Evolutionary conservation across 1,140 invertebrate genomes (phyloP), one percentile per base, ranked within the genome.

Genomic region (Penaeus chinensis): DNA sequence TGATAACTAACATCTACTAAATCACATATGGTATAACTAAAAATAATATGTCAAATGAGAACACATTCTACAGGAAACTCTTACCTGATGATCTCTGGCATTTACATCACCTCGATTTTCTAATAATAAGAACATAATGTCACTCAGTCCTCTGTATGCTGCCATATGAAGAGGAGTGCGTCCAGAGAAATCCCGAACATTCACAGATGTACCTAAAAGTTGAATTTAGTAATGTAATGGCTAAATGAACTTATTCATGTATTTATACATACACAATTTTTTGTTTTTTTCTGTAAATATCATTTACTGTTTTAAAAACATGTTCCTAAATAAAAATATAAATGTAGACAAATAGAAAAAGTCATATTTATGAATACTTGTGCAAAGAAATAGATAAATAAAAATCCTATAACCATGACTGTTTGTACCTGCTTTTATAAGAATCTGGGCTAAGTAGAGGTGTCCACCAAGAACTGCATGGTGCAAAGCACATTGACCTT

Each of bases 31-130:
- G 54, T 13, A 54, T 13, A 2, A 8, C 54, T 54, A 13, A 54
- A 54, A 54, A 20, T 27, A 79, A 79, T 22, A 60, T 11, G 22
- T 16, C 16, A 20, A 47, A 79, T 47, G n/a, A 13, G 19, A 11
- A 74, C 71, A 74, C 18, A 74, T 37, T 19, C 71, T 74, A 19
- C 5, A 80, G 16, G 22, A 42, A 80, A 22, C 7, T 42, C 42
- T 19, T 84, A 87, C 86, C 71, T 87, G 66, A 63, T 82, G 61
- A 54, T 87, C 86, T 27, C 86, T 32, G 11, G 86, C 86, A 83
- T 87, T 87, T 2, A 82, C 86, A 87, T 87, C 86, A 65, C 80
- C 86, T 27, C 86, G 86, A 65, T 87, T 87, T 62, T 87, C 86
- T 66, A 87, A 61, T 71, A 87, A 63, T 24, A 87, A 37, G 54